These are phyloP conservation scores for Brachyistius frenatus DNA, from an alignment of 2,113 vertebrate species.

Conservation along the genomic window DNA sequence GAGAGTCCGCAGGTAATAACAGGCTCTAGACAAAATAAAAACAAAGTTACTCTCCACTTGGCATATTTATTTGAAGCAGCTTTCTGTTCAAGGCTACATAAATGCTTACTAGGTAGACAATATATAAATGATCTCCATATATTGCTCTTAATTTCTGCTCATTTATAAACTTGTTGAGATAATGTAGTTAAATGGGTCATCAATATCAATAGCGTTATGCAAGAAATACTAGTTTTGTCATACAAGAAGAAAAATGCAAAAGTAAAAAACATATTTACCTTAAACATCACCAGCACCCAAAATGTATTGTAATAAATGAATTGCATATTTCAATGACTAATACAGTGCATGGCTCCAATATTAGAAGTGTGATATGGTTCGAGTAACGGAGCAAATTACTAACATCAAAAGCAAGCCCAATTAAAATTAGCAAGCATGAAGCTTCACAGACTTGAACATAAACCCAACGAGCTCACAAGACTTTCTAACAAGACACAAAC, in stretches of 20 bases:
- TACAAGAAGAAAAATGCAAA: neutral
- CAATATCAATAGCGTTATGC: no score
- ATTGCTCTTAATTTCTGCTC: no score
- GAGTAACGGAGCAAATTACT: neutral
- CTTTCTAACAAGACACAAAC: neutral
- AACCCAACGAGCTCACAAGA: neutral
- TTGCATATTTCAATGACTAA: neutral
- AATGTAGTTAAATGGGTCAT: no score
- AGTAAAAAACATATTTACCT: neutral
- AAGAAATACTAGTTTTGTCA: neutral
- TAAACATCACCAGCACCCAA: neutral
- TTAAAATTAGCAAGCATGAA: slow-evolving; percentile 4
- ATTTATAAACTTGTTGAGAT: no score
- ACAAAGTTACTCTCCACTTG: slow-evolving; percentile 18
- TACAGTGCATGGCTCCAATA: no score
- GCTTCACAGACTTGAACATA: neutral
- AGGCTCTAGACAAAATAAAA: slow-evolving; percentile 60
- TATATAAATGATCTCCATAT: no score
- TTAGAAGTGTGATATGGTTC: neutral
- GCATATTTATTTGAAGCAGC: neutral
- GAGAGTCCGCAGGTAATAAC: slow-evolving; percentile 81
- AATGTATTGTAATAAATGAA: neutral
- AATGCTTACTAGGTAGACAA: no score
- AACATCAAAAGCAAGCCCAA: slow-evolving; percentile 1
- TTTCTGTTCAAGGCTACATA: no score